Evolutionary conservation across 2,797 vertebrate species (phyloP).

Genomic region (Neosilurus hyrtlii): DNA sequence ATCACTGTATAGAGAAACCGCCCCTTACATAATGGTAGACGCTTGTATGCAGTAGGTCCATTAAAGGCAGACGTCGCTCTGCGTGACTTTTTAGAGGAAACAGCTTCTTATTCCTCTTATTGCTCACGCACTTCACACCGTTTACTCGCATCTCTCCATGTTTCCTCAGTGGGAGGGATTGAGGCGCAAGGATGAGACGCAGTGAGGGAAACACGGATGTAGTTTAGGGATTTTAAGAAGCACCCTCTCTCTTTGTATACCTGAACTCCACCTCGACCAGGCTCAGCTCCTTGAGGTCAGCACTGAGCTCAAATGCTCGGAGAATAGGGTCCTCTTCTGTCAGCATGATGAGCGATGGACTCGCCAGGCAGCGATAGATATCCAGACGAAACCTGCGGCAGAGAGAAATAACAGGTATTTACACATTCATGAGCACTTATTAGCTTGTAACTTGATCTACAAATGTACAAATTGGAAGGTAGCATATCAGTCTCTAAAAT

Average conservation of each 20-base stretch:
- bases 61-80: no score
- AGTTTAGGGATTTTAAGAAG: no score
- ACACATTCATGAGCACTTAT: neutral
- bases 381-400: constrained; percentile 89
- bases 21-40: no score
- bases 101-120: no score
- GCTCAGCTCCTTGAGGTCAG: constrained; percentile 94
- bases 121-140: no score
- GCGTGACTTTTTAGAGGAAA: no score
- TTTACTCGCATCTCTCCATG: no score
- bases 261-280: constrained; percentile 98
- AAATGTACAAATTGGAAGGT: neutral
- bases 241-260: constrained; percentile 63
- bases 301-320: constrained; percentile 93
- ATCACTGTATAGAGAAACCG: no score
- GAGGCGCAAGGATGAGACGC: no score
- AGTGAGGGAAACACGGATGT: no score
- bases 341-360: constrained; percentile 96
- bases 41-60: no score
- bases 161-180: no score
- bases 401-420: neutral
- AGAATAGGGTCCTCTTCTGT: constrained; percentile 98
- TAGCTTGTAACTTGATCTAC: neutral
- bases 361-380: constrained; percentile 95
- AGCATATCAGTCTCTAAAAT: neutral